Conservation (phyloP, 2,797 vertebrate genomes). For the Emys orbicularis region DNA sequence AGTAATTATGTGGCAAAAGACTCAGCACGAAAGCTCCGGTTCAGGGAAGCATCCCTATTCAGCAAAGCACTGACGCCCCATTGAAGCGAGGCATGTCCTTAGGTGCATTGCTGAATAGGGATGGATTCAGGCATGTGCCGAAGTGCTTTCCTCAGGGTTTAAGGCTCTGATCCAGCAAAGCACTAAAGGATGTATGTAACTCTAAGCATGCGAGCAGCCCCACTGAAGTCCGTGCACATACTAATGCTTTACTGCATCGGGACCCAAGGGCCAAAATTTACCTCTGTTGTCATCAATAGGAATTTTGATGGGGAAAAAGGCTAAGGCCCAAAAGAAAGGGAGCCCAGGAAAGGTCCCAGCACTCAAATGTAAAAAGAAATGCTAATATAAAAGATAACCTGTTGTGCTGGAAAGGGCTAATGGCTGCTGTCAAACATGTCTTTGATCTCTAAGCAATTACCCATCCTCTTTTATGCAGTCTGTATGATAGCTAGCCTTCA, state of each 20-base stretch:
- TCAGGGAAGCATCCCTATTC: no score
- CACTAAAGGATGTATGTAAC: not conserved
- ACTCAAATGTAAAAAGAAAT: slow-evolving; percentile 6
- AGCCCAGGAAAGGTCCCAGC: not conserved
- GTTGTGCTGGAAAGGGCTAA: not conserved
- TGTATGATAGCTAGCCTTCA: fast-evolving
- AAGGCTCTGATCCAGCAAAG: not conserved
- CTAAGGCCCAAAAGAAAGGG: not conserved
- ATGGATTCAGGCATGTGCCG: not conserved
- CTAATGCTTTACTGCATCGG: not conserved
- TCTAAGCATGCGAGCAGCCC: not conserved
- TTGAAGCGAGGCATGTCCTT: no score
- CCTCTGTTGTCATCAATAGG: slow-evolving; percentile 15
- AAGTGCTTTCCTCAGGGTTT: not conserved
- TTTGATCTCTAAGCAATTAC: fast-evolving
- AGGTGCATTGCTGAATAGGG: not conserved
- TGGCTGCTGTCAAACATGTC: not conserved
- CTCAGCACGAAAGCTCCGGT: no score
- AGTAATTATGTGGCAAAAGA: no score
- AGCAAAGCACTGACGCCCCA: no score
- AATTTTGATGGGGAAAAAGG: slow-evolving; percentile 28
- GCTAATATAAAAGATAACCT: not conserved
- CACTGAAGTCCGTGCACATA: not conserved
- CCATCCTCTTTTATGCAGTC: no score
- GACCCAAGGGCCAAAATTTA: not conserved